Evolutionary conservation across 2,113 vertebrate genomes (phyloP).

Genomic region (Lipophrys pholis): DNA sequence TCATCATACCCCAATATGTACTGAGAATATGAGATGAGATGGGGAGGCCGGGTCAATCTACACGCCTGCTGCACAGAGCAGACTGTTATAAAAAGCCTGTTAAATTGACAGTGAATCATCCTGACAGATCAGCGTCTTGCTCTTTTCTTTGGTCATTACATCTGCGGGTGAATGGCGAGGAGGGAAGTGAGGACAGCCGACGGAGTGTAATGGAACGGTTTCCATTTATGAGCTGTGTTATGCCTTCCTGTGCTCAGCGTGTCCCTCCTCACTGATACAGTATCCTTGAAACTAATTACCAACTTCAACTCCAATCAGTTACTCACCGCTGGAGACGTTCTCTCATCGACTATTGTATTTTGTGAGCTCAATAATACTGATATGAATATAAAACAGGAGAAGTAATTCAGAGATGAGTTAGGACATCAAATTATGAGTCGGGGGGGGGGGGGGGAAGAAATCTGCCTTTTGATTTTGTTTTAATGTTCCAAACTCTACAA

Average conservation of each 20-base stretch:
- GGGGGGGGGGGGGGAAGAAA: not conserved
- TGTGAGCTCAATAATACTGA: slow-evolving; percentile 30
- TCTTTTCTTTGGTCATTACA: slow-evolving; percentile 70
- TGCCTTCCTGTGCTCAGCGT: slow-evolving; percentile 36
- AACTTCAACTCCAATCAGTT: slow-evolving; percentile 59
- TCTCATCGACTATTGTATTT: slow-evolving; percentile 37
- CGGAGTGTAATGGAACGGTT: slow-evolving; percentile 69
- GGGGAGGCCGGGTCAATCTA: slow-evolving; percentile 12
- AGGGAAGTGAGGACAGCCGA: slow-evolving; percentile 46
- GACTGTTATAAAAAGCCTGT: slow-evolving; percentile 47
- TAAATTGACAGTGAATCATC: slow-evolving; percentile 79
- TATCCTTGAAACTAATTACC: slow-evolving; percentile 65
- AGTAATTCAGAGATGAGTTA: not conserved
- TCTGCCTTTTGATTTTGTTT: not conserved
- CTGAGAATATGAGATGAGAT: slow-evolving; percentile 31
- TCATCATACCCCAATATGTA: slow-evolving; percentile 44
- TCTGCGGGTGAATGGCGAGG: slow-evolving; percentile 49
- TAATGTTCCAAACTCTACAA: not conserved
- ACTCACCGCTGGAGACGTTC: slow-evolving; percentile 42
- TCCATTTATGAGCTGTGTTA: slow-evolving; percentile 57
- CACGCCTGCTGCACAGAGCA: slow-evolving; percentile 15
- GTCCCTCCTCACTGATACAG: slow-evolving; percentile 15
- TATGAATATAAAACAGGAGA: slow-evolving; percentile 1
- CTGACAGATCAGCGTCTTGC: slow-evolving; percentile 67
- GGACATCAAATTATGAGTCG: not conserved